Evolutionary conservation across 2,888 invertebrate species (phyloP).

Genomic region (Chloroclysta siterata): DNA sequence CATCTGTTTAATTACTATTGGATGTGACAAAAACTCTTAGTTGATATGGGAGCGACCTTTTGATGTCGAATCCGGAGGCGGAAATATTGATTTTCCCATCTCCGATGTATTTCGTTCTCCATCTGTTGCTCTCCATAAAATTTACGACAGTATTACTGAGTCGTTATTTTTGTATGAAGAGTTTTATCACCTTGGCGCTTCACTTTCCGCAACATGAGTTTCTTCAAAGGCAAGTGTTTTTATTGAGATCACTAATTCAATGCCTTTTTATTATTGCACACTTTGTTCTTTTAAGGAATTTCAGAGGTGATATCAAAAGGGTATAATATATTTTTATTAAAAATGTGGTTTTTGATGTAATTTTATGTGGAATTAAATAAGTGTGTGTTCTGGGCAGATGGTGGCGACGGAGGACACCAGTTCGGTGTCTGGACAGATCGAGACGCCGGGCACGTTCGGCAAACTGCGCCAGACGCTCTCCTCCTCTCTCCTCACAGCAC

Average conservation of each 20-base stretch:
- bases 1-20: constrained; percentile 16
- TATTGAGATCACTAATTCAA: constrained; percentile 59
- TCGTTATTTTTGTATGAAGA: constrained; percentile 82
- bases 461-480: constrained; percentile 93
- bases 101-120: constrained; percentile 78
- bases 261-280: constrained; percentile 44
- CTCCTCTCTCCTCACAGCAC: constrained; percentile 92
- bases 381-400: constrained; percentile 85
- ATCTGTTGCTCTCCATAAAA: constrained; percentile 84
- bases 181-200: constrained; percentile 68
- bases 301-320: constrained; percentile 14
- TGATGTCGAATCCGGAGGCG: constrained; percentile 67
- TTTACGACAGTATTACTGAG: constrained; percentile 80
- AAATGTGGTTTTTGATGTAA: neutral
- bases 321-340: constrained; percentile 26
- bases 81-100: constrained; percentile 78
- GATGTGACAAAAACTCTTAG: constrained; percentile 49
- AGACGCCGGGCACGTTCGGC: constrained; percentile 91
- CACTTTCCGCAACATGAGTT: constrained; percentile 66
- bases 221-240: constrained; percentile 58
- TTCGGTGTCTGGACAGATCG: constrained; percentile 85
- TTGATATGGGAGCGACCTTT: constrained; percentile 55
- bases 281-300: constrained; percentile 30
- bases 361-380: neutral
- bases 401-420: constrained; percentile 91